Base-by-base conservation (phyloP, 2,888 invertebrate genomes). In the Aporophyla nigra region DNA sequence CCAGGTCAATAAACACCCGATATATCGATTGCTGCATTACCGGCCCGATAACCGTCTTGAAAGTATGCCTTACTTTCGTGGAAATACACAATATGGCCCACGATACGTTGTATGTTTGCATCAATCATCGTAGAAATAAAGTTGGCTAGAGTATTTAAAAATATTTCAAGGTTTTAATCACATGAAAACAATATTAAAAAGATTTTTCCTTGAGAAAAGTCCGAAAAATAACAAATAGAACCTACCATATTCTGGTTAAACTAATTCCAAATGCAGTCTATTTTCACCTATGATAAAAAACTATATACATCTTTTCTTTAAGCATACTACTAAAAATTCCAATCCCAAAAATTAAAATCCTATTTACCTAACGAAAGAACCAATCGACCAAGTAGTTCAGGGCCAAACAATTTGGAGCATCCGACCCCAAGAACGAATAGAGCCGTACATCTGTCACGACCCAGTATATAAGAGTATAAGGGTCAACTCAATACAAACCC, bases 401-500 rank as follows among this genome's bases (percentile, higher is more conserved):
- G 49, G 65, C 33, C 61, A 75, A 66, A 72, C 33, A 21, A 71
- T 78, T 69, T 70, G 79, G 54, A 67, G 19, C 63, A 76, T 56
- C 56, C 59, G 54, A 62, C 69, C 79, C 61, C 65, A 54, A 63
- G 67, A 69, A 49, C 67, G 63, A 79, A 74, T 73, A 67, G 79
- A 76, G 62, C 56, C 67, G 59, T 71, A 63, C 72, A 71, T 85
- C 74, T 85, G 83, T 80, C 71, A 70, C 74, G 61, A 66, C 65
- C 65, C 83, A 75, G 69, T 77, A 80, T 61, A 80, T 65, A 67
- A 84, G 68, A 72, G 63, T 59, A 67, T 62, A 72, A 78, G 86
- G 86, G 83, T 83, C 83, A 83, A 69, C 71, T 77, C 71, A 51
- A 81, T 81, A 77, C 85, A 81, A 76, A 69, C 66, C 85, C 72